These are phyloP conservation scores for Todiramphus chloris DNA, from an alignment of 2,113 vertebrate species.

Conservation along the genomic window DNA sequence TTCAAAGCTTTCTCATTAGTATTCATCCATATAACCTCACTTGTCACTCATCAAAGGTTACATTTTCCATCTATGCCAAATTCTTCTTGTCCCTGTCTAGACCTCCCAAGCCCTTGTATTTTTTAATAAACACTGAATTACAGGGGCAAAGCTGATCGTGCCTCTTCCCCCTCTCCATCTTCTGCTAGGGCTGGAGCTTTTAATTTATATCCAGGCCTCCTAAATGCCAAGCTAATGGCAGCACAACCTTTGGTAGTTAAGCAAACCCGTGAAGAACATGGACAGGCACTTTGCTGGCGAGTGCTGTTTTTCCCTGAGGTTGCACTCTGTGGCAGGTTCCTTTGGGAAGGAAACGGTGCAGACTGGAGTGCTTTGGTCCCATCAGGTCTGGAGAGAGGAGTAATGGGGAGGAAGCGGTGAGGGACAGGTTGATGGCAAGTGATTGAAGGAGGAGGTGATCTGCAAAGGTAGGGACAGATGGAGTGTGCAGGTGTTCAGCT, in stretches of 20 bases:
- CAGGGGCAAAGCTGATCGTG: background rate
- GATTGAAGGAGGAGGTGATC: background rate
- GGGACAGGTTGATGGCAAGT: background rate
- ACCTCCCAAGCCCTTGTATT: background rate
- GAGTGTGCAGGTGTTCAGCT: slow-evolving; percentile 20
- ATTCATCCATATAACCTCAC: background rate
- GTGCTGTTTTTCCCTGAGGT: background rate
- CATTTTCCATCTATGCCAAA: slow-evolving; percentile 13
- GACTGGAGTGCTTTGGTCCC: background rate
- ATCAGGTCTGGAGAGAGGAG: background rate
- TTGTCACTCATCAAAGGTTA: slow-evolving; percentile 41
- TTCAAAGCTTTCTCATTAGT: slow-evolving; percentile 21
- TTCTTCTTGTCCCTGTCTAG: background rate
- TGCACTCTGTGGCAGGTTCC: background rate
- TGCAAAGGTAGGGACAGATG: slow-evolving; percentile 31
- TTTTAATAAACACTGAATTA: background rate
- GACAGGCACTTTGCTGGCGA: background rate
- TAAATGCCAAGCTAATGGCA: background rate
- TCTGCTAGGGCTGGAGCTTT: background rate
- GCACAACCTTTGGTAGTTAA: background rate
- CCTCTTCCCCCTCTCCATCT: background rate
- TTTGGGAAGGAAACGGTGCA: background rate
- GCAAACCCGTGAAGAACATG: background rate
- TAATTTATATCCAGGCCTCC: background rate
- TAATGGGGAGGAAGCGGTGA: background rate